Evolutionary conservation across 2,888 invertebrate species (phyloP).

Genomic region (Acronicta aceris): DNA sequence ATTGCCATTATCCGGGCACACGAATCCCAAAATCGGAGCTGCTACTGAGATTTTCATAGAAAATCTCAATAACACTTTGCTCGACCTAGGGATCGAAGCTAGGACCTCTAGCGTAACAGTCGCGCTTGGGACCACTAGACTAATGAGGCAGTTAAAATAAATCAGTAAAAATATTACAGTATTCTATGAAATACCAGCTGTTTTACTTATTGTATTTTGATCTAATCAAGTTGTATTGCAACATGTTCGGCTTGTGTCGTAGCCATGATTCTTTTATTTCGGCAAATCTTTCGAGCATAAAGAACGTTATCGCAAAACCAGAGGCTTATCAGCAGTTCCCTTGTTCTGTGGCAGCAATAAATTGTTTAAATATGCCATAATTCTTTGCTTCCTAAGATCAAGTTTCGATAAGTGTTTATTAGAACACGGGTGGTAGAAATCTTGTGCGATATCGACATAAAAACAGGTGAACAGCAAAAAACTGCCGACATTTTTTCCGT

Average conservation of each 20-base stretch:
- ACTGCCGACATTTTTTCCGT: slow-evolving; percentile 65
- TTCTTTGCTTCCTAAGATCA: slow-evolving; percentile 85
- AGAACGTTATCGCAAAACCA: slow-evolving; percentile 78
- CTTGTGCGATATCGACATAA: slow-evolving; percentile 75
- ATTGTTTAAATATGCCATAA: slow-evolving; percentile 87
- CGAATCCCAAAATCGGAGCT: too few relatives aligned
- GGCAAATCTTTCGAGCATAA: slow-evolving; percentile 69
- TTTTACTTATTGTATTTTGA: slow-evolving; percentile 15
- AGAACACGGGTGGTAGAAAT: slow-evolving; percentile 83
- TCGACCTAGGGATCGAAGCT: too few relatives aligned
- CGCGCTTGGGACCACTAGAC: too few relatives aligned
- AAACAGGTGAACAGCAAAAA: slow-evolving; percentile 78
- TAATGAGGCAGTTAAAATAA: too few relatives aligned
- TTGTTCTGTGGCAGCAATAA: slow-evolving; percentile 84
- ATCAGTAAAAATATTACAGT: too few relatives aligned
- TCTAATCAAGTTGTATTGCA: slow-evolving; percentile 27
- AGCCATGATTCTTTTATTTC: slow-evolving; percentile 60
- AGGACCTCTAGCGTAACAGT: too few relatives aligned
- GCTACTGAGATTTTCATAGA: too few relatives aligned
- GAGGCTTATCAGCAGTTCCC: slow-evolving; percentile 80
- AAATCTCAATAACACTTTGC: too few relatives aligned
- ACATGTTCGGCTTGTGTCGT: slow-evolving; percentile 29
- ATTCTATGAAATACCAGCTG: slow-evolving; percentile 5
- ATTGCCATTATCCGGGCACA: too few relatives aligned
- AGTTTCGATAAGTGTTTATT: slow-evolving; percentile 82